Evolutionary conservation across 2,797 vertebrate genomes (phyloP), one percentile per base, ranked within the genome.

Genomic region (Synanceia verrucosa): DNA sequence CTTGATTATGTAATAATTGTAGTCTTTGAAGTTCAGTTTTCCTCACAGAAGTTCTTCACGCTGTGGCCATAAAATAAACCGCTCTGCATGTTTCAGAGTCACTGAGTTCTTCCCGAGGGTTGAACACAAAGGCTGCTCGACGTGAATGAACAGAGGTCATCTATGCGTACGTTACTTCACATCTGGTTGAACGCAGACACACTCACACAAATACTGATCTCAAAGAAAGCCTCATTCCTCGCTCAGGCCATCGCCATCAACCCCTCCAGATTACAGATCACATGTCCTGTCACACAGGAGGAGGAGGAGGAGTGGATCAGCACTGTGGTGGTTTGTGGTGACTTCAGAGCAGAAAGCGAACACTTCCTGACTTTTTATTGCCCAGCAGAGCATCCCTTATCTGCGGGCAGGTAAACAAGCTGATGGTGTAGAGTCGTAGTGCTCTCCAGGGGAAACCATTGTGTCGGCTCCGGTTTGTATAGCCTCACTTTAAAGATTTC

Each of bases 181-280:
- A 63, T 76, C 65, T 60, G 62, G 34, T 44, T 50, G n/a, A n/a
- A n/a, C 51, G 34, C 41, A 46, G 16, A 6, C 24, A 51, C 3
- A 44, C 33, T 47, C 10, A 21, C 12, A 24, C 6, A 12, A 23
- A 62, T 16, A 23, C 47, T 34, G 53, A 41, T 47, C 80, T 68
- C 10, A 75, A 79, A 76, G 28, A 56, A 62, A 78, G 26, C 29
- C 12, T 37, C 73, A 60, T 66, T 82, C 73, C 62, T 77, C 61
- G 34, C 66, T 72, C 75, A 28, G 50, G 65, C 52, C 62, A 48
- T 60, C 50, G 8, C 70, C 51, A 26, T 59, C 77, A 70, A 47
- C 70, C 60, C 64, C 48, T 61, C 65, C 65, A 86, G 85, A 91
- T 90, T 88, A 91, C 39, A 83, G 76, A 85, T 92, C 89, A 90